Evolutionary conservation across 2,797 vertebrate species (phyloP).

Genomic region (Micrastur ruficollis): DNA sequence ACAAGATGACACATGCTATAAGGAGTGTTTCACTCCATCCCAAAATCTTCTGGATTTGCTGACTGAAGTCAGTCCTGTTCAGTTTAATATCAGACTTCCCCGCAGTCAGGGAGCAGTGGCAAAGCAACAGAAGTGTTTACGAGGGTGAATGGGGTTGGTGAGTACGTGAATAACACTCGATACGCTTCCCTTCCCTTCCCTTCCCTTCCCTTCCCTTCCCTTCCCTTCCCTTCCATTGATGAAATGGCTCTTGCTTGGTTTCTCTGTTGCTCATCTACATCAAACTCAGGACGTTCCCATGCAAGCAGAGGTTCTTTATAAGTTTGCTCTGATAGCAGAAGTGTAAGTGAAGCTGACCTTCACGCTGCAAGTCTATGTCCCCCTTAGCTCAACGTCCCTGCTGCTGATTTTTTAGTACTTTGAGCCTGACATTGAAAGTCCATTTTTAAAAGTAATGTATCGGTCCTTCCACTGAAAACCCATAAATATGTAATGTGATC

Average conservation of each 20-base stretch:
- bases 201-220: no score
- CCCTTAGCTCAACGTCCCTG: not conserved
- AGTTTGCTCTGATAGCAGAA: not conserved
- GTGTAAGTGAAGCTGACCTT: not conserved
- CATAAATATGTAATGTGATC: not conserved
- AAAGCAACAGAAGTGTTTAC: not conserved
- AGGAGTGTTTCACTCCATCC: not conserved
- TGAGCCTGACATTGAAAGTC: not conserved
- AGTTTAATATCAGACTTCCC: not conserved
- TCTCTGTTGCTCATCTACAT: not conserved
- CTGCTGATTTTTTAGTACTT: not conserved
- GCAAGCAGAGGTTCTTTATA: not conserved
- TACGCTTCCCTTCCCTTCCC: no score
- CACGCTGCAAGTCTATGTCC: not conserved
- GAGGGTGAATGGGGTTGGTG: accelerated
- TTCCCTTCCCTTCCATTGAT: not conserved
- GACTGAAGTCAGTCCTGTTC: not conserved
- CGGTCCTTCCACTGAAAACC: not conserved
- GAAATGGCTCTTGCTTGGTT: not conserved
- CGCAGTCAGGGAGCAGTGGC: not conserved
- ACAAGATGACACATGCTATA: not conserved
- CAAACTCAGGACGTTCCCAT: not conserved
- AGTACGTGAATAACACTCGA: not conserved
- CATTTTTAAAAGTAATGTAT: not conserved
- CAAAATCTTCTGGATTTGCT: not conserved